Conservation (phyloP, 2,797 vertebrate genomes). For the Neoniphon sammara region DNA sequence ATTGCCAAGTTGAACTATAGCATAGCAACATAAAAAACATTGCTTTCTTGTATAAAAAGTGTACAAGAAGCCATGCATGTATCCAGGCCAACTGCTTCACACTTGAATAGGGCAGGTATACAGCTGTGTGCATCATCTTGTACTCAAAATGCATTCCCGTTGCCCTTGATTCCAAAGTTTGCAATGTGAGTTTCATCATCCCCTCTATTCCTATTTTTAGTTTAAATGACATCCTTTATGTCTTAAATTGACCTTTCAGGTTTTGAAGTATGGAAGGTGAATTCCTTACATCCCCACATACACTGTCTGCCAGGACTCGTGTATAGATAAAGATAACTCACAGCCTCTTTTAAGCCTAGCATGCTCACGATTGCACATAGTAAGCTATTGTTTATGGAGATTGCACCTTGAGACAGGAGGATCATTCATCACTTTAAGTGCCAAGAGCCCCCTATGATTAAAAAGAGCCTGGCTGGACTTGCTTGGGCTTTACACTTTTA, state of each 20-base stretch:
- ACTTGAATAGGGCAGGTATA: too few species aligned
- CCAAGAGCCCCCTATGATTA: conserved; percentile 58
- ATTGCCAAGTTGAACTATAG: conserved; percentile 24
- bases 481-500: conserved; percentile 50
- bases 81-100: background rate
- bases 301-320: conserved; percentile 16
- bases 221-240: background rate
- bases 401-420: conserved; percentile 54
- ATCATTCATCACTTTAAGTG: conserved; percentile 50
- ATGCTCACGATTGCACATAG: conserved; percentile 29
- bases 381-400: conserved; percentile 62
- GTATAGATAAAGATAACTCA: conserved; percentile 1
- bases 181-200: background rate
- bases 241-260: conserved; percentile 5
- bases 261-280: background rate
- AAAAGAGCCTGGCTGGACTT: conserved; percentile 49
- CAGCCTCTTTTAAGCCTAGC: conserved; percentile 21
- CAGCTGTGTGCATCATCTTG: background rate
- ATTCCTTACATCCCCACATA: background rate
- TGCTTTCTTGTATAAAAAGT: background rate
- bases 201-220: background rate
- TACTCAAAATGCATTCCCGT: background rate
- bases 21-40: background rate
- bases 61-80: too few species aligned
- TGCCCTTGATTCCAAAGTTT: background rate